phyloP scores from a whole-genome alignment of 2,113 vertebrate species.

The Rhea americana region DNA sequence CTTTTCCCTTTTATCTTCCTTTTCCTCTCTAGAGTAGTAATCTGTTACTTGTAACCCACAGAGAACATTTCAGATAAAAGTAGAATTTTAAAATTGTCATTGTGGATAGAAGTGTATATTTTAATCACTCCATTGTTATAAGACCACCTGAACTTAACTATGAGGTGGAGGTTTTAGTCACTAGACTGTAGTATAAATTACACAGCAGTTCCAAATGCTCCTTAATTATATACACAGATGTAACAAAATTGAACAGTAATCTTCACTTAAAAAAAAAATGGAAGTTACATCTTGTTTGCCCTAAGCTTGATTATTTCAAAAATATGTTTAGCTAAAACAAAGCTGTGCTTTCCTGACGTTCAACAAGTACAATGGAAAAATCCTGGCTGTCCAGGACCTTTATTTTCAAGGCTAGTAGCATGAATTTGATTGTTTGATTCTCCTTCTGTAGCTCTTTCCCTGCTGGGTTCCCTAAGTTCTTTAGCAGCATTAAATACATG shows the following conservation, averaged over 20 bases:
- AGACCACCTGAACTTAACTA: not conserved
- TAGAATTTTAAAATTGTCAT: not conserved
- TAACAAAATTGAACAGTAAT: not conserved
- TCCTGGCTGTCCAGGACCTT: not conserved
- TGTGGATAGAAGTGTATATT: not conserved
- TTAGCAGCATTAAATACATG: not conserved
- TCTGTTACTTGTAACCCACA: not conserved
- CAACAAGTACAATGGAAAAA: not conserved
- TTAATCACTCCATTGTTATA: not conserved
- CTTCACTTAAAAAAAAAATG: not conserved
- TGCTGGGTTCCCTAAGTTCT: not conserved
- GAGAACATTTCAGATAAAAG: slow-evolving; percentile 14
- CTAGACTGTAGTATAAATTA: not conserved
- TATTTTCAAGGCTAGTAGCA: not conserved
- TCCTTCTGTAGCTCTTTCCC: not conserved
- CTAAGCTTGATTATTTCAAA: slow-evolving; percentile 35
- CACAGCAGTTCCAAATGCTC: not conserved
- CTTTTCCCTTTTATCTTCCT: not conserved
- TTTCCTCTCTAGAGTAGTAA: not conserved
- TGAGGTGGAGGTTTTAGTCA: not conserved
- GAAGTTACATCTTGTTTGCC: not conserved
- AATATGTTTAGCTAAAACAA: slow-evolving; percentile 15
- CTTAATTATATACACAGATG: not conserved
- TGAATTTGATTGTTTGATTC: not conserved
- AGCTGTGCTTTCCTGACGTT: not conserved